Percentiles rank a stretch among this genome's conserved stretches.
Evolutionary conservation across 2,888 invertebrate species (phyloP).

Genomic region (Ferdinandea cuprea): DNA sequence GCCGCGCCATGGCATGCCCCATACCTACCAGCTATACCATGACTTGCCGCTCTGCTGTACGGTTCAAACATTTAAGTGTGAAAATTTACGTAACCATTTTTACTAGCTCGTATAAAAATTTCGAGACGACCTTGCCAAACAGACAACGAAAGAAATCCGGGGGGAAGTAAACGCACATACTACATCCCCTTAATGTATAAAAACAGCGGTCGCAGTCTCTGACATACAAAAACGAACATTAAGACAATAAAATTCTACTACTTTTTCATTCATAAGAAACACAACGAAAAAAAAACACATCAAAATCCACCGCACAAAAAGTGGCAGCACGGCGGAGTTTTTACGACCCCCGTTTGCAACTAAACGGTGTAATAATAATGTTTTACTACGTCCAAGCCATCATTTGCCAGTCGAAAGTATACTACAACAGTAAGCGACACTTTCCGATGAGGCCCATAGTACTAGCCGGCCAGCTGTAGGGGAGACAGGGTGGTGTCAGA

Average conservation of each 20-base stretch:
- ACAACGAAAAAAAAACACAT: conserved; percentile 16
- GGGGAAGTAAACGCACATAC: conserved; percentile 18
- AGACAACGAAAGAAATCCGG: conserved; percentile 35
- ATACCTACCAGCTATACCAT: not conserved
- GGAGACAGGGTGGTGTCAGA: conserved; percentile 4
- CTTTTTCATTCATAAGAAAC: conserved; percentile 73
- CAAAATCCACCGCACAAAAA: conserved; percentile 60
- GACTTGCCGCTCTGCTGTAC: not conserved
- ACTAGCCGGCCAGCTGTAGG: not conserved
- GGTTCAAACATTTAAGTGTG: conserved; percentile 68
- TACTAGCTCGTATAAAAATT: conserved; percentile 70
- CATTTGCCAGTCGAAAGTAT: conserved; percentile 52
- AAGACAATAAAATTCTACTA: conserved; percentile 74
- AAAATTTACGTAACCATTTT: conserved; percentile 75
- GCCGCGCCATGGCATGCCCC: not conserved
- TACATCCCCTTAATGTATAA: conserved; percentile 37
- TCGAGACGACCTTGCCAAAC: conserved; percentile 74
- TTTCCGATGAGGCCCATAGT: conserved; percentile 31
- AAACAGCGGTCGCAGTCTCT: conserved; percentile 54
- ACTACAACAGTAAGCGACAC: conserved; percentile 38
- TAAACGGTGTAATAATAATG: conserved; percentile 75
- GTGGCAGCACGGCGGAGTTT: conserved; percentile 71
- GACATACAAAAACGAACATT: conserved; percentile 71
- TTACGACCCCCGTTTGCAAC: conserved; percentile 73
- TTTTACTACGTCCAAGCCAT: conserved; percentile 72